These are phyloP conservation scores for Beaufortia kweichowensis DNA, from an alignment of 2,113 vertebrate genomes.

Conservation along the genomic window DNA sequence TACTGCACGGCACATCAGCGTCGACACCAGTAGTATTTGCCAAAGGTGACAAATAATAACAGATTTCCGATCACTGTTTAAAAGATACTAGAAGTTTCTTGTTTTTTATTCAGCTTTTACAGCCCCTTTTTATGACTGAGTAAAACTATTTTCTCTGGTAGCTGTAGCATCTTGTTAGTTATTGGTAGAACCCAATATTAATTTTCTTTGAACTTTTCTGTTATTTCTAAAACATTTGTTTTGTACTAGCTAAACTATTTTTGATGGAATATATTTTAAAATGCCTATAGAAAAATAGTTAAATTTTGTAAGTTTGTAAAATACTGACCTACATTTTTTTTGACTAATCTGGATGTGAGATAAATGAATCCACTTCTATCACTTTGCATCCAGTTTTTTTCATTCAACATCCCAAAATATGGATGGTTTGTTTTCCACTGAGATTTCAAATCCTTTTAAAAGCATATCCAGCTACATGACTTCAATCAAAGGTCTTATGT, in stretches of 20 bases:
- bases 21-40: conserved; percentile 66
- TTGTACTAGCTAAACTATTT: conserved; percentile 82
- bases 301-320: conserved; percentile 83
- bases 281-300: conserved; percentile 79
- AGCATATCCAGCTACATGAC: conserved; percentile 62
- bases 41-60: conserved; percentile 68
- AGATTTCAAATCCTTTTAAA: conserved; percentile 44
- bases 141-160: conserved; percentile 22
- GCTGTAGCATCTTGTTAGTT: not conserved
- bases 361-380: conserved; percentile 63
- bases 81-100: conserved; percentile 24
- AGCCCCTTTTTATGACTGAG: conserved; percentile 51
- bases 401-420: conserved; percentile 48
- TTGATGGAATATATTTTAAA: conserved; percentile 85
- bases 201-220: conserved; percentile 62
- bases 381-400: conserved; percentile 60
- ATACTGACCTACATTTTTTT: conserved; percentile 72
- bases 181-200: conserved; percentile 46
- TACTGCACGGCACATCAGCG: conserved; percentile 50
- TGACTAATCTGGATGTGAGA: conserved; percentile 64
- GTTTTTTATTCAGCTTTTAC: conserved; percentile 45
- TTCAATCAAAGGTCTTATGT: conserved; percentile 68
- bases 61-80: conserved; percentile 37
- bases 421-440: conserved; percentile 20
- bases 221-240: conserved; percentile 75